phyloP scores from a whole-genome alignment of 2,113 vertebrate species.

The Pteronura brasiliensis region DNA sequence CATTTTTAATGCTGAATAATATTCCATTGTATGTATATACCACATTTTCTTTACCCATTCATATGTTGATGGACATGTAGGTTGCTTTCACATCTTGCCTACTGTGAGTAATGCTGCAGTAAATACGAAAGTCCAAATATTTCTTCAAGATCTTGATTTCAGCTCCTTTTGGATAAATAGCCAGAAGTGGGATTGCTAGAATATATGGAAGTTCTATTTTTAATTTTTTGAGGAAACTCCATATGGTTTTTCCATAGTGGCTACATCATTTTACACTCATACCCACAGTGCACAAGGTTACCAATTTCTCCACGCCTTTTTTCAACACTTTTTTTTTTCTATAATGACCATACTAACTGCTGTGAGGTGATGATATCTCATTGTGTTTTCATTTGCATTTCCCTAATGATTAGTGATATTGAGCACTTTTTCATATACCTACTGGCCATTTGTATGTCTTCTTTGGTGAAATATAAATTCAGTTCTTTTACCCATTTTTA shows the following conservation, averaged over 20 bases:
- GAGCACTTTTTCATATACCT: background rate
- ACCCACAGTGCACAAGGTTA: background rate
- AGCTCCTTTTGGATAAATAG: background rate
- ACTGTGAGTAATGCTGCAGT: background rate
- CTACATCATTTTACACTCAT: background rate
- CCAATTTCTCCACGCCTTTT: background rate
- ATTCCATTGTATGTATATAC: background rate
- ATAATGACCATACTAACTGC: background rate
- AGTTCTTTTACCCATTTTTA: background rate
- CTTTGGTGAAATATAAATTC: background rate
- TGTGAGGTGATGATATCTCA: background rate
- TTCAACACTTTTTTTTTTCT: background rate
- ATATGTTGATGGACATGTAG: background rate
- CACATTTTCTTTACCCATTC: background rate
- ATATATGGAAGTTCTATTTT: background rate
- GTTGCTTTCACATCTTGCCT: background rate
- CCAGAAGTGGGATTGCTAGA: background rate
- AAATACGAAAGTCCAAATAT: background rate
- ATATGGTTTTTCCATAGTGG: background rate
- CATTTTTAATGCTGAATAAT: background rate
- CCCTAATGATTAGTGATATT: background rate
- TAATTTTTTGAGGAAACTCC: background rate
- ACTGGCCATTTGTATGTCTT: background rate
- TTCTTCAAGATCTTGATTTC: background rate
- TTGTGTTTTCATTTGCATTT: constrained; percentile 35